These are phyloP conservation scores for Drosophila multiciliata DNA, from an alignment of 2,888 invertebrate genomes.

Conservation along the genomic window DNA sequence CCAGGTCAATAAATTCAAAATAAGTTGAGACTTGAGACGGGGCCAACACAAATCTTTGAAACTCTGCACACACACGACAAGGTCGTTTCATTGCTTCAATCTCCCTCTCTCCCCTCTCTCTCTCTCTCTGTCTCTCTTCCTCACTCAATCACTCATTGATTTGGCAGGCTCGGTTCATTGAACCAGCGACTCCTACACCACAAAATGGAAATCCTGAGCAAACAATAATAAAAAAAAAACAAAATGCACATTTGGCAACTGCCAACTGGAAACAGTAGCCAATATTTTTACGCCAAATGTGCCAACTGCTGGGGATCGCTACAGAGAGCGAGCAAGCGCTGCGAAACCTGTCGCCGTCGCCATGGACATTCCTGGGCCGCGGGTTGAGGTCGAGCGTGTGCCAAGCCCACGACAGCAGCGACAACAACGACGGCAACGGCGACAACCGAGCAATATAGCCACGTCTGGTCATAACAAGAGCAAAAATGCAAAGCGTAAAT, in stretches of 20 bases:
- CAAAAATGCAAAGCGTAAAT: conserved; percentile 73
- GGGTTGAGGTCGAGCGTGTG: conserved; percentile 66
- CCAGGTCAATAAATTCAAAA: conserved; percentile 65
- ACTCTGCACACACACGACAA: conserved; percentile 55
- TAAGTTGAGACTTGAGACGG: conserved; percentile 47
- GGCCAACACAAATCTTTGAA: conserved; percentile 40
- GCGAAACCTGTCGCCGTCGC: conserved; percentile 71
- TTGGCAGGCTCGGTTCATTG: conserved; percentile 56
- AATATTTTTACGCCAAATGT: conserved; percentile 63
- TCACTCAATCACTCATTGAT: background rate
- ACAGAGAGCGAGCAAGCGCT: conserved; percentile 30
- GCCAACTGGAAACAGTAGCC: conserved; percentile 68
- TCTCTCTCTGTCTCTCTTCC: background rate
- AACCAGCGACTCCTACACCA: conserved; percentile 68
- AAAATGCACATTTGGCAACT: conserved; percentile 49
- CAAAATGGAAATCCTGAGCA: conserved; percentile 22
- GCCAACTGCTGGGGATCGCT: conserved; percentile 57
- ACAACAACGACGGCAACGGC: conserved; percentile 22
- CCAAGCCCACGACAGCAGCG: conserved; percentile 70
- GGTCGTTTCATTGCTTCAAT: conserved; percentile 52
- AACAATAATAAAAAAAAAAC: conserved; percentile 7
- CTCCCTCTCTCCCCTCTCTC: background rate
- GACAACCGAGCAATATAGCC: conserved; percentile 20
- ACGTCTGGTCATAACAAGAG: conserved; percentile 73
- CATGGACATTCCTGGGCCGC: conserved; percentile 66